Evolutionary conservation across 92 coral and sea anemone genomes (phyloP).

Genomic region (Zoanthus sociatus): DNA sequence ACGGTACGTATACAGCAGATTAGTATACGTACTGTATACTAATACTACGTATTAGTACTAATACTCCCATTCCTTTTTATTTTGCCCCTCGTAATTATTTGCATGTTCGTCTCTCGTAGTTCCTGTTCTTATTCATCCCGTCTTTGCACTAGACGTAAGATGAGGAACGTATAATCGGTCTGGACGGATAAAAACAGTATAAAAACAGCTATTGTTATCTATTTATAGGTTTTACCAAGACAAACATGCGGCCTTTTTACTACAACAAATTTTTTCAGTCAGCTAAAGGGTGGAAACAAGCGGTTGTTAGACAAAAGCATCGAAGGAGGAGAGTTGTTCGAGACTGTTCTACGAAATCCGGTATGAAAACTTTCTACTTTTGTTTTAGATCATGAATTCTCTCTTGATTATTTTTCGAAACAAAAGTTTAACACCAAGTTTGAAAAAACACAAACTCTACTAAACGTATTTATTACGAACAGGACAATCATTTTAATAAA

Average conservation of each 20-base stretch:
- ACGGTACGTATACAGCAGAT: too few species aligned
- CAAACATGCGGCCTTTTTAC: constrained; percentile 97
- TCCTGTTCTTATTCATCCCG: too few species aligned
- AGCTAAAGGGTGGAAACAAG: constrained; percentile 85
- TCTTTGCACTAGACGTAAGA: too few species aligned
- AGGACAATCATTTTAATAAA: too few species aligned
- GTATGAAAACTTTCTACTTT: constrained; percentile 42
- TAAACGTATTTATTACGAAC: not conserved
- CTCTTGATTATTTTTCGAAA: not conserved
- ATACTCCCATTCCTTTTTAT: too few species aligned
- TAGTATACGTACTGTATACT: too few species aligned
- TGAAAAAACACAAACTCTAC: not conserved
- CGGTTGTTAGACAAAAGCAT: constrained; percentile 84
- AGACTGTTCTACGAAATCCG: constrained; percentile 86
- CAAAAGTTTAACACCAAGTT: not conserved
- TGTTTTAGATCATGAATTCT: not conserved
- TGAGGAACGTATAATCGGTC: too few species aligned
- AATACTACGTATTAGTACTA: too few species aligned
- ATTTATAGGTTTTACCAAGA: constrained; percentile 86
- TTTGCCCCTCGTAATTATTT: too few species aligned
- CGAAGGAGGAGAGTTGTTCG: constrained; percentile 96
- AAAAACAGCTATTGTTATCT: not conserved
- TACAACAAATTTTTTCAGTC: constrained; percentile 88
- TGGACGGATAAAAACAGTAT: too few species aligned
- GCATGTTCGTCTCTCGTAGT: too few species aligned